Conservation (phyloP, 2,888 invertebrate species). For the Autographa gamma region DNA sequence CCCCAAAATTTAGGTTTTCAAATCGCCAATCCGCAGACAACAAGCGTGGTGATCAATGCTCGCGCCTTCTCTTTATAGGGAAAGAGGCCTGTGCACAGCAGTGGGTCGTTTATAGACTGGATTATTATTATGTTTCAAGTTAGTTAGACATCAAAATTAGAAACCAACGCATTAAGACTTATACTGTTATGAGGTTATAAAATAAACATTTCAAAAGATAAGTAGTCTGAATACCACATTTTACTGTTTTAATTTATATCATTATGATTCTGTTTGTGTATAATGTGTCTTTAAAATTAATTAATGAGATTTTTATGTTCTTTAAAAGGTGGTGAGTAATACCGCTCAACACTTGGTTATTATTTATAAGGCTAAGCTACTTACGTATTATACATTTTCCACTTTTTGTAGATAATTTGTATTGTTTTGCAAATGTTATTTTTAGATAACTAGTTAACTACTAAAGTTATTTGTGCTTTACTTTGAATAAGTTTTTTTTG, state of each 20-base stretch:
- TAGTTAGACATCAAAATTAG: background rate
- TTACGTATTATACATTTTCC: background rate
- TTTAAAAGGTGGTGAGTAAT: background rate
- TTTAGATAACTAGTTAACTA: background rate
- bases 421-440: background rate
- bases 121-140: background rate
- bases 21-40: too few species aligned
- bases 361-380: background rate
- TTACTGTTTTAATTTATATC: constrained; percentile 6
- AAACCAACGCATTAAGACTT: background rate
- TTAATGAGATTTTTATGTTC: constrained; percentile 3
- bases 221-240: constrained; percentile 1
- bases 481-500: too few species aligned
- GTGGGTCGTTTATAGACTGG: too few species aligned
- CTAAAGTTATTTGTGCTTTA: too few species aligned
- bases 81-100: too few species aligned
- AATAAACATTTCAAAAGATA: constrained; percentile 1
- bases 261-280: constrained; percentile 7
- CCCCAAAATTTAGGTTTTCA: too few species aligned
- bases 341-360: background rate
- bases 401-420: background rate
- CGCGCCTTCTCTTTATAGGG: too few species aligned
- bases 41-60: too few species aligned
- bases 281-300: constrained; percentile 8
- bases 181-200: constrained; percentile 3